Evolutionary conservation across 2,797 vertebrate species (phyloP), one percentile per base, ranked within the genome.

Genomic region (Enteromius afrohamiltoni): DNA sequence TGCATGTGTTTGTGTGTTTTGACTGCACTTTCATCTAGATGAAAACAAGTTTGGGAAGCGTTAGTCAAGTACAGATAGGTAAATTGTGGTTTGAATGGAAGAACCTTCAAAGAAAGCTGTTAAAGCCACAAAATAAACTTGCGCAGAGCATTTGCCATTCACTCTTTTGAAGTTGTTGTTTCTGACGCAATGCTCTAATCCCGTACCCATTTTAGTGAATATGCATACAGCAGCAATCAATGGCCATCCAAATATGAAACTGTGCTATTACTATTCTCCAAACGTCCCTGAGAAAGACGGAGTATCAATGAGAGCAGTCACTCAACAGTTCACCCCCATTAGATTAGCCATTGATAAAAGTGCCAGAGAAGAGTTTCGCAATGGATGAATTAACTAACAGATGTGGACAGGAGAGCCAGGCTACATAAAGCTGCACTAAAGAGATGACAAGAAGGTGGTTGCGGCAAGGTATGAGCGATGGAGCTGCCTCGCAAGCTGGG

Each of bases 281-380:
- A 76, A 85, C 83, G 68, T 79, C 73, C 67, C 65, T 29, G 17
- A 47, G 53, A 71, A 81, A 83, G 80, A 86, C 85, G 77, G 86
- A 85, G 82, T 82, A 86, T 85, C 75, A 80, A 83, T 83, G 74
- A 83, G 49, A 83, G 51, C 74, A 79, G 87, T 71, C 83, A 83
- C 77, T 86, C 79, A 71, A 51, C 83, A 87, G 80, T 82, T 64
- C 42, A 80, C 85, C 83, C 86, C 81, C 77, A 83, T 81, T 84
- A 79, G 84, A 83, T 84, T 76, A 80, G 83, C 83, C 81, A 88
- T 86, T 83, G 84, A 90, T 77, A 85, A 86, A 89, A 83, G 78
- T 77, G 86, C 74, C 83, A 80, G 7, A 67, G 75, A 71, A 53
- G 45, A 70, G 67, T 71, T 69, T 80, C 21, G 37, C 67, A 88